phyloP scores from a whole-genome alignment of 2,888 invertebrate genomes.

The Colletes collaris region DNA sequence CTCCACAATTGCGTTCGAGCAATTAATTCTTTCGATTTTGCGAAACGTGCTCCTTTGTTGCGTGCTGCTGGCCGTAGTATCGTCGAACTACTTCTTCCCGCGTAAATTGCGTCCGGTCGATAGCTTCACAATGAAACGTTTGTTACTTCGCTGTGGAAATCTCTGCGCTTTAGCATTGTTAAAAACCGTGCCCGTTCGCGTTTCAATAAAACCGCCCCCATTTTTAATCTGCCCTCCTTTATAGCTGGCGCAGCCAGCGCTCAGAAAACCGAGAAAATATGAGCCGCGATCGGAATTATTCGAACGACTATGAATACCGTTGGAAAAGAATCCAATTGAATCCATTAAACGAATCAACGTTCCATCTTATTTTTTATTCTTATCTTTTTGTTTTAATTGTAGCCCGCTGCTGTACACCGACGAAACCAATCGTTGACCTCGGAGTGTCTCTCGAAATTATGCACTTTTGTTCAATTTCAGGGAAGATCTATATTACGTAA shows the following conservation, averaged over 20 bases:
- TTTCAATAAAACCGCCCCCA: conserved; percentile 6
- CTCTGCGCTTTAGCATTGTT: not conserved
- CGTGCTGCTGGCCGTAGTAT: not conserved
- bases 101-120: not conserved
- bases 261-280: not conserved
- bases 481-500: no score
- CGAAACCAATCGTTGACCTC: no score
- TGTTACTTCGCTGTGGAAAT: not conserved
- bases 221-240: not conserved
- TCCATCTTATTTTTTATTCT: not conserved
- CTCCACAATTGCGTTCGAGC: not conserved
- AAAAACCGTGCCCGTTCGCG: not conserved
- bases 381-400: not conserved
- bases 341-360: not conserved
- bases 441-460: no score
- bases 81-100: conserved; percentile 10
- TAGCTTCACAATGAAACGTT: conserved; percentile 2
- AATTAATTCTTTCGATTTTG: conserved; percentile 10
- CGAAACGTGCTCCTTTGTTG: not conserved
- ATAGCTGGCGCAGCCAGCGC: not conserved
- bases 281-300: conserved; percentile 9
- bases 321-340: not conserved
- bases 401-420: no score
- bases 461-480: no score
- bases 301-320: not conserved